Evolutionary conservation across 1,140 invertebrate species (phyloP).

Genomic region (Papilio machaon): DNA sequence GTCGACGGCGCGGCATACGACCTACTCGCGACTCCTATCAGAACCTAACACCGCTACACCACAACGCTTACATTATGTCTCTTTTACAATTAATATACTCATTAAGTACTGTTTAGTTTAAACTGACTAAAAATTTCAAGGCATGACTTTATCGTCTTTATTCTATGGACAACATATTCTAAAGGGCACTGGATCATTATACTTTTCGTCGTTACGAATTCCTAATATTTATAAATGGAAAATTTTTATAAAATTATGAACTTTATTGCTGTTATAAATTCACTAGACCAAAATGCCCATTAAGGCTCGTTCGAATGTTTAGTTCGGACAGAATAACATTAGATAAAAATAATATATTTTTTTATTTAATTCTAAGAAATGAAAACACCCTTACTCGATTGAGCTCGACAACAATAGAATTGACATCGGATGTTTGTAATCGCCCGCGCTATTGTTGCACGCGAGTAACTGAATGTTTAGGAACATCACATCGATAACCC

Average conservation of each 20-base stretch:
- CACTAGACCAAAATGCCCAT: conserved; percentile 69
- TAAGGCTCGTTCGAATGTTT: conserved; percentile 61
- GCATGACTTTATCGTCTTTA: conserved; percentile 77
- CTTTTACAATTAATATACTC: conserved; percentile 64
- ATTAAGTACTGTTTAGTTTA: conserved; percentile 79
- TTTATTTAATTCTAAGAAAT: conserved; percentile 63
- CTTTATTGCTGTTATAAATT: conserved; percentile 79
- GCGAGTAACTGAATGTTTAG: conserved; percentile 70
- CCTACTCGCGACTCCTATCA: conserved; percentile 33
- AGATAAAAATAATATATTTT: conserved; percentile 64
- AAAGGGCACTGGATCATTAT: conserved; percentile 79
- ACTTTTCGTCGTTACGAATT: conserved; percentile 71
- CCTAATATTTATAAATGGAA: conserved; percentile 74
- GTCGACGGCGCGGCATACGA: neutral
- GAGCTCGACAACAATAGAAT: conserved; percentile 79
- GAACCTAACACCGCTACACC: conserved; percentile 66
- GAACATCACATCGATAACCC: conserved; percentile 81
- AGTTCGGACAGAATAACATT: conserved; percentile 70
- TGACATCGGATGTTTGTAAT: conserved; percentile 63
- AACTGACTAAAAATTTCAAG: conserved; percentile 79
- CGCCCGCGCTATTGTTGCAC: conserved; percentile 64
- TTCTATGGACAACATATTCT: conserved; percentile 77
- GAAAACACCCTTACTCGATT: conserved; percentile 72
- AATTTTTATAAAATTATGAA: conserved; percentile 75
- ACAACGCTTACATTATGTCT: conserved; percentile 71